These are phyloP conservation scores for Lasioglossum figueresi DNA, from an alignment of 2,888 invertebrate genomes.

Conservation along the genomic window DNA sequence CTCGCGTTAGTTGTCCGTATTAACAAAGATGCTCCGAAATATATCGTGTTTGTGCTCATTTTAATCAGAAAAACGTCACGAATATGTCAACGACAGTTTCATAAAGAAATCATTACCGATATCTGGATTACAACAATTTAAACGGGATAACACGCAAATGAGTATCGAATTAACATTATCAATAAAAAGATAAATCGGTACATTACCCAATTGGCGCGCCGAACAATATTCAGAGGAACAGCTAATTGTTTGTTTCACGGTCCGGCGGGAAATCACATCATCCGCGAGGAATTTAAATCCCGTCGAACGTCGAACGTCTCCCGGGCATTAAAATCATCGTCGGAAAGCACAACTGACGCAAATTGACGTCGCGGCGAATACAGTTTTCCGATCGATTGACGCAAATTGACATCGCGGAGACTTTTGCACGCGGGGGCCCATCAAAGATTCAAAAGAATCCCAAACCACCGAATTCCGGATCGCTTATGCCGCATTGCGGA, in stretches of 20 bases:
- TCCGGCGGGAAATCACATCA: background rate
- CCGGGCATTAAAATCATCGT: constrained; percentile 19
- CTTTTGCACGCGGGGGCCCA: background rate
- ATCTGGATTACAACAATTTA: background rate
- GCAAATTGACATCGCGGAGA: constrained; percentile 14
- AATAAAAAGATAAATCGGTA: background rate
- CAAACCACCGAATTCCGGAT: background rate
- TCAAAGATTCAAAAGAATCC: constrained; percentile 8
- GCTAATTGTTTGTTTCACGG: background rate
- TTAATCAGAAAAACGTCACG: background rate
- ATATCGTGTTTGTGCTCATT: background rate
- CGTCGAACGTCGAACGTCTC: constrained; percentile 10
- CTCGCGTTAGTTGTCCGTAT: too few species aligned
- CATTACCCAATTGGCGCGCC: background rate
- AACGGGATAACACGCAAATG: background rate
- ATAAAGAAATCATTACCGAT: background rate
- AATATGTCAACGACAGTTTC: background rate
- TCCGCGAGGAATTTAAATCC: constrained; percentile 8
- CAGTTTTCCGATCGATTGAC: constrained; percentile 15
- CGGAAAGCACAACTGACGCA: constrained; percentile 12
- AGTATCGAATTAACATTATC: background rate
- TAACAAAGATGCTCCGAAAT: background rate
- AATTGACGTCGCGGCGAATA: constrained; percentile 19
- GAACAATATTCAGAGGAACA: background rate
- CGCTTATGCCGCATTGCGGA: background rate